phyloP scores from a whole-genome alignment of 2,797 vertebrate species.

The Triplophysa yarkandensis region DNA sequence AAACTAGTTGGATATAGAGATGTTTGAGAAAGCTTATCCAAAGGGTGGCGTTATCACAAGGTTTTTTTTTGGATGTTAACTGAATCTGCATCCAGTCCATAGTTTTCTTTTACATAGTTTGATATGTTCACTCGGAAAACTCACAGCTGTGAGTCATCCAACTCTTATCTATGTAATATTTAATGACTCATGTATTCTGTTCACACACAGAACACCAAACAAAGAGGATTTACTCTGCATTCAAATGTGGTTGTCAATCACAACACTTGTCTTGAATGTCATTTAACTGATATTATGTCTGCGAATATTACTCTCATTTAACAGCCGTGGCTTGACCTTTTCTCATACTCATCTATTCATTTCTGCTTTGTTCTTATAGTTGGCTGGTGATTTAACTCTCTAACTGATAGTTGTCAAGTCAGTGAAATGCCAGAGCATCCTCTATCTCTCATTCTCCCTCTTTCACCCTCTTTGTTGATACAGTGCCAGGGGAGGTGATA shows the following conservation, averaged over 20 bases:
- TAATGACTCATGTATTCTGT: neutral
- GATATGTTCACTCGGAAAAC: too few species aligned
- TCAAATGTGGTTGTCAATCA: neutral
- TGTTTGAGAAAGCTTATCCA: too few species aligned
- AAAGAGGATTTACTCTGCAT: neutral
- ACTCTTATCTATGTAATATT: too few species aligned
- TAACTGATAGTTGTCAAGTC: slow-evolving; percentile 3
- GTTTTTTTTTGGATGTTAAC: too few species aligned
- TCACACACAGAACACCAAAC: neutral
- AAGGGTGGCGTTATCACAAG: too few species aligned
- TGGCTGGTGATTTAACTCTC: slow-evolving; percentile 9
- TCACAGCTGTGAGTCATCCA: neutral
- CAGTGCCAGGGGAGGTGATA: slow-evolving; percentile 22
- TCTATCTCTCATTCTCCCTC: neutral
- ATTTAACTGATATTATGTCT: slow-evolving; percentile 11
- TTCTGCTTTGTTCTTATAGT: slow-evolving; percentile 16
- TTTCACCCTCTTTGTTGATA: slow-evolving; percentile 10
- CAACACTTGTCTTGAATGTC: slow-evolving; percentile 1
- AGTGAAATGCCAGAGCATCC: neutral
- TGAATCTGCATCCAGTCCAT: too few species aligned
- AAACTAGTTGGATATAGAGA: too few species aligned
- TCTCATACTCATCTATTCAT: slow-evolving; percentile 15
- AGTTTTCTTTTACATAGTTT: neutral
- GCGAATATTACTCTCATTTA: slow-evolving; percentile 2
- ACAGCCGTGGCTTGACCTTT: slow-evolving; percentile 21